phyloP scores from a whole-genome alignment of 2,113 vertebrate species.

The Pollachius pollachius region DNA sequence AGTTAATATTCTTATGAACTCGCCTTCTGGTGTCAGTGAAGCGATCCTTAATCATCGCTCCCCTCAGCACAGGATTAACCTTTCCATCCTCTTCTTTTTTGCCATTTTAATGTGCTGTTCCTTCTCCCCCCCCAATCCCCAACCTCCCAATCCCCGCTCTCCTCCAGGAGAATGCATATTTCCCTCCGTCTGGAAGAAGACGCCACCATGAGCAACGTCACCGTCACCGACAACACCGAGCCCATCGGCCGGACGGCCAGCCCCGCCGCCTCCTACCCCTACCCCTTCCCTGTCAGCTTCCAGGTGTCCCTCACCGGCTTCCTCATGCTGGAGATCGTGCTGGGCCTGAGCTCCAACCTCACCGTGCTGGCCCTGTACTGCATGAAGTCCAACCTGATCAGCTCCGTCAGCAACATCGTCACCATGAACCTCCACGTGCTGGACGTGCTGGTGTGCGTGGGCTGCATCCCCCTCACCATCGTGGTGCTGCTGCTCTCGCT shows the following conservation, averaged over 20 bases:
- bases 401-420: constrained; percentile 98
- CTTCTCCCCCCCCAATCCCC: neutral
- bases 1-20: constrained; percentile 5
- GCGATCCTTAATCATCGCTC: constrained; percentile 3
- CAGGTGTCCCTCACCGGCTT: constrained; percentile 96
- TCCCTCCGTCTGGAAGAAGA: constrained; percentile 85
- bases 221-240: constrained; percentile 89
- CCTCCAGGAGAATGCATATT: constrained; percentile 92
- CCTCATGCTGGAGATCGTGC: constrained; percentile 94
- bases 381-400: constrained; percentile 99
- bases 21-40: constrained; percentile 4
- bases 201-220: constrained; percentile 96
- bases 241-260: constrained; percentile 87
- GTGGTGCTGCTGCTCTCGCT: constrained; percentile 91
- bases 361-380: constrained; percentile 98
- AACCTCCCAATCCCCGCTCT: neutral
- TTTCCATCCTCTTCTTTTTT: constrained; percentile 7
- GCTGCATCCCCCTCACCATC: constrained; percentile 96
- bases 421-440: constrained; percentile 98
- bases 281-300: constrained; percentile 88
- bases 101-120: constrained; percentile 5
- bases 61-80: neutral
- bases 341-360: constrained; percentile 97
- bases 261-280: constrained; percentile 75
- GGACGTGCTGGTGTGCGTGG: constrained; percentile 94